These are phyloP conservation scores for Puma concolor DNA, from an alignment of 2,113 vertebrate genomes.

Conservation along the genomic window DNA sequence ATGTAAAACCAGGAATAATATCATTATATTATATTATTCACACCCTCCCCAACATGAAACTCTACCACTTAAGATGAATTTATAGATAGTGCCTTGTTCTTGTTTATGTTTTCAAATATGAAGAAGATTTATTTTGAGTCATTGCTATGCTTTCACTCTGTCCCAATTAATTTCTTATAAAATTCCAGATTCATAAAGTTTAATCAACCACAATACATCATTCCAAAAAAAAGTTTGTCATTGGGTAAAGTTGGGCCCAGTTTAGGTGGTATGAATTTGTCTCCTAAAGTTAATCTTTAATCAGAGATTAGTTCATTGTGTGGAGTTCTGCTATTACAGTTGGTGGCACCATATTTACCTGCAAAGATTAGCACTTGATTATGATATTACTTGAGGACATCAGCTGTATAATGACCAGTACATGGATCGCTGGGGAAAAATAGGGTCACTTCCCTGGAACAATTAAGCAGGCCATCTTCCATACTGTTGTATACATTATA, in stretches of 20 bases:
- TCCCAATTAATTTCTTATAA: not conserved
- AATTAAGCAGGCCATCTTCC: not conserved
- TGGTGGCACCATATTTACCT: not conserved
- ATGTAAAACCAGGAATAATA: not conserved
- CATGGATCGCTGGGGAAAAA: not conserved
- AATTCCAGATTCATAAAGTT: not conserved
- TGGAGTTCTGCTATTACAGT: not conserved
- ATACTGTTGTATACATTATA: rapidly evolving
- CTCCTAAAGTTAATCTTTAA: not conserved
- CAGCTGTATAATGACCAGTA: not conserved
- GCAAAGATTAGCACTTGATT: not conserved
- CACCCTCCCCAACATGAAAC: not conserved
- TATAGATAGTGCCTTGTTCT: not conserved
- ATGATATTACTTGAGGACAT: not conserved
- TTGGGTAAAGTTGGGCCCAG: not conserved
- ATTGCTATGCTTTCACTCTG: not conserved
- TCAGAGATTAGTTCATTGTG: not conserved
- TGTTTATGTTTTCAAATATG: not conserved
- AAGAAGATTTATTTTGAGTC: not conserved
- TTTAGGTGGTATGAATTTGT: not conserved
- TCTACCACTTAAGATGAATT: not conserved
- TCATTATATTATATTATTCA: not conserved
- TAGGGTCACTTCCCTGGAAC: not conserved
- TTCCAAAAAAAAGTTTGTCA: not conserved
- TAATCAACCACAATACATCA: not conserved